Evolutionary conservation across 2,797 vertebrate genomes (phyloP), one percentile per base, ranked within the genome.

Genomic region (Brachyrhaphis roseni): DNA sequence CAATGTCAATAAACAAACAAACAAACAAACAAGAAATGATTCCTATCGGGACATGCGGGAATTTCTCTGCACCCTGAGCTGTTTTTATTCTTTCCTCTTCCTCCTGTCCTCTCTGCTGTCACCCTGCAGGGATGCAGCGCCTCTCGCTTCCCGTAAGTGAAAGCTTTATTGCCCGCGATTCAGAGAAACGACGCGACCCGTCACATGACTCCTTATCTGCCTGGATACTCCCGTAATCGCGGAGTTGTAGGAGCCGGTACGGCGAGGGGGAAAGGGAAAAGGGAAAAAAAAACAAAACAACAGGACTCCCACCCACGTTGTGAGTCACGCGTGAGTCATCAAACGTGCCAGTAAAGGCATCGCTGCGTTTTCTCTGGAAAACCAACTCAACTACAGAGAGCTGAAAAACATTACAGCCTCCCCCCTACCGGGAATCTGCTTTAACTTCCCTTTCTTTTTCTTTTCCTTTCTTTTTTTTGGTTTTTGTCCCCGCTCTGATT

Each of bases 261-360:
- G 75, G 77, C 87, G 87, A 47, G 31, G 77, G 41, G 62, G 8
- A 0, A n/a, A 77, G n/a, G 23, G 45, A 83, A 84, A 66, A 75
- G 1, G 57, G 36, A 36, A 23, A n/a, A 62, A 87, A 84, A 41
- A 41, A n/a, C 49, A 87, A 84, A 88, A 87, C 82, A 90, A 16
- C 84, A 85, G 87, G 86, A 28, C 85, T 89, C 90, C 87, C 93
- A 76, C 94, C 93, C 91, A 95, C 94, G 90, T 31, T 72, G 72
- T 95, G 94, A 95, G 78, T 95, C 94, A 95, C 82, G 41, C 4
- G 76, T 93, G 94, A 95, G 79, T 95, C 94, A 95, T 89, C 77
- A 66, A 92, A 94, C 93, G 92, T 95, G 93, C 93, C 94, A 90
- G 93, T 92, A 94, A 95, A 53, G 47, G 57, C 51, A 88, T 83